Evolutionary conservation across 1,140 invertebrate species (phyloP).

Genomic region (Drosophila arizonae): DNA sequence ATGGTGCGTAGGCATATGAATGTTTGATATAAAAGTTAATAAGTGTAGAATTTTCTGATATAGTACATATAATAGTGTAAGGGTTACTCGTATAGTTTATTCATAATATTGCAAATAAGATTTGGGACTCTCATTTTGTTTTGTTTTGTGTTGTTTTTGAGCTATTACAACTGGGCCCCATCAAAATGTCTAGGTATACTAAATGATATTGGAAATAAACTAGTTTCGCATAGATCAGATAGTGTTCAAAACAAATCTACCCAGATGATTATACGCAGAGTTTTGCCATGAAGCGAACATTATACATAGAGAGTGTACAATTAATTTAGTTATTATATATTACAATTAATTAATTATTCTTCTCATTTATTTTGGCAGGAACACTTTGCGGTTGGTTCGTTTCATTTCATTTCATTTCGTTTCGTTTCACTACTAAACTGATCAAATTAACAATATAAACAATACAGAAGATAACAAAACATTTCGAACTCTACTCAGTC

Average conservation of each 20-base stretch:
- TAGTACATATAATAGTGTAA: constrained; percentile 39
- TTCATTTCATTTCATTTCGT: constrained; percentile 4
- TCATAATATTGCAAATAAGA: constrained; percentile 61
- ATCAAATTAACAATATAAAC: constrained; percentile 47
- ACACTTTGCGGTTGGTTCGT: constrained; percentile 52
- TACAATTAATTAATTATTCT: constrained; percentile 9
- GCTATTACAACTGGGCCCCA: constrained; percentile 27
- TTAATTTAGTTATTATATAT: constrained; percentile 1
- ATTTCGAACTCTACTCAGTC: constrained; percentile 34
- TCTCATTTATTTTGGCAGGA: constrained; percentile 39
- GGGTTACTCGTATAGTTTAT: constrained; percentile 42
- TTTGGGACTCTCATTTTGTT: constrained; percentile 28
- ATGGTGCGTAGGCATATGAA: constrained; percentile 22
- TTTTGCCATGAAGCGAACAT: neutral
- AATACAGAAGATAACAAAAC: constrained; percentile 25
- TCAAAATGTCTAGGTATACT: constrained; percentile 15
- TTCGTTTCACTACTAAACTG: constrained; percentile 3
- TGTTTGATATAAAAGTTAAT: constrained; percentile 21
- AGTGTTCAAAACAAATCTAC: constrained; percentile 23
- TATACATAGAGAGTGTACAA: constrained; percentile 7
- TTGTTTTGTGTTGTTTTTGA: neutral
- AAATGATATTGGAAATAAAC: constrained; percentile 37
- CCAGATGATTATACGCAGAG: constrained; percentile 2
- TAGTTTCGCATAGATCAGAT: constrained; percentile 1
- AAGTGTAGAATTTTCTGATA: constrained; percentile 31